Conservation (phyloP, 2,797 vertebrate species). For the Bovichtus variegatus region DNA sequence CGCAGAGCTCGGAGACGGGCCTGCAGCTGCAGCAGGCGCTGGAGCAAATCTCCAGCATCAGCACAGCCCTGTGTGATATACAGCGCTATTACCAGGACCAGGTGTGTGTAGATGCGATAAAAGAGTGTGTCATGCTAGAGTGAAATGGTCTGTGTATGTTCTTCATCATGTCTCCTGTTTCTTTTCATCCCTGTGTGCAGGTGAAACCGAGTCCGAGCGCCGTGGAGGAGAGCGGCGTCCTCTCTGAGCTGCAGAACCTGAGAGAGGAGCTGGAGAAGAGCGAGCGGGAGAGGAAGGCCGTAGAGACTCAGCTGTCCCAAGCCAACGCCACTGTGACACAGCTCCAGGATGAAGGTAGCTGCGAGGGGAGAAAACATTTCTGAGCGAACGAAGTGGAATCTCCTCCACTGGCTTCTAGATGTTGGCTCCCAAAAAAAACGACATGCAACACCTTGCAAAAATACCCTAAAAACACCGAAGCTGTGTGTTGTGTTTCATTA, state of each 20-base stretch:
- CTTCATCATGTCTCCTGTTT: neutral
- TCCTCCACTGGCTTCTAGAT: neutral
- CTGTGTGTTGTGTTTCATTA: neutral
- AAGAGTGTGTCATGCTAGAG: neutral
- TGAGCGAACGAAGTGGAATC: neutral
- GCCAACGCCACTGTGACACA: slow-evolving; percentile 35
- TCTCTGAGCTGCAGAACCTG: slow-evolving; percentile 71
- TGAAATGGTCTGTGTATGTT: neutral
- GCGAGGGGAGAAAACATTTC: neutral
- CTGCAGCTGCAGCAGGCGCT: slow-evolving; percentile 82
- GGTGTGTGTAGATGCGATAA: slow-evolving; percentile 62
- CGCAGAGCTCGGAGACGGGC: slow-evolving; percentile 52
- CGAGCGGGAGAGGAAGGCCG: slow-evolving; percentile 61
- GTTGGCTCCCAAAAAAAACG: neutral
- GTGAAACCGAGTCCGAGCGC: slow-evolving; percentile 59
- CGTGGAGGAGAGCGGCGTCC: slow-evolving; percentile 27
- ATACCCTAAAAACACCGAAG: neutral
- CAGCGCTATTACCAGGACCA: slow-evolving; percentile 68
- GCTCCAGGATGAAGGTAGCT: slow-evolving; percentile 82
- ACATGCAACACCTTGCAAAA: neutral
- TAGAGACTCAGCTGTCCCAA: slow-evolving; percentile 69
- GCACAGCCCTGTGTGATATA: slow-evolving; percentile 74
- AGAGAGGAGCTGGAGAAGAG: slow-evolving; percentile 67
- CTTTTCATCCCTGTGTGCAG: slow-evolving; percentile 51
- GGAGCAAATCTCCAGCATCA: slow-evolving; percentile 79